These are phyloP conservation scores for Caerostris darwini DNA, from an alignment of 1,140 invertebrate genomes.

Conservation along the genomic window DNA sequence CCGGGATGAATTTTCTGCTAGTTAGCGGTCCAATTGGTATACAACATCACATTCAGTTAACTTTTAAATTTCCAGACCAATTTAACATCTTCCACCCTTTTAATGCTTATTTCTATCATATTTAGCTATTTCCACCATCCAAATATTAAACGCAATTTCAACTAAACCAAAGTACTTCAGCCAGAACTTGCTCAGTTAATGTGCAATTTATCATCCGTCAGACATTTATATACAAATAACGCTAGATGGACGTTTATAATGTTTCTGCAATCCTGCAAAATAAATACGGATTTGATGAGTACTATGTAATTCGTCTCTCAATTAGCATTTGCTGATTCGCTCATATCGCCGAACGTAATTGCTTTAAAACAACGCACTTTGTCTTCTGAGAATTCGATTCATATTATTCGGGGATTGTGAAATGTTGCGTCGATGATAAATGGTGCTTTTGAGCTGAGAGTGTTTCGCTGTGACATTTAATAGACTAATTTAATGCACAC, in stretches of 20 bases:
- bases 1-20: too few species aligned
- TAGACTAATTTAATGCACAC: constrained; percentile 22
- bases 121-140: constrained; percentile 38
- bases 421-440: constrained; percentile 39
- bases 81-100: neutral
- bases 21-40: too few species aligned
- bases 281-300: constrained; percentile 50
- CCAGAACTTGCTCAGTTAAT: constrained; percentile 59
- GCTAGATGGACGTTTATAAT: neutral
- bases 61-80: neutral
- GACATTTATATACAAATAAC: constrained; percentile 44
- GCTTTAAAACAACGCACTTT: constrained; percentile 70
- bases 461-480: constrained; percentile 22
- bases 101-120: neutral
- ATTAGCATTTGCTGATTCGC: constrained; percentile 70
- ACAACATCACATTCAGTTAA: neutral
- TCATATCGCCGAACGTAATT: constrained; percentile 54
- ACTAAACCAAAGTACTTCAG: constrained; percentile 35
- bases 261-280: constrained; percentile 16
- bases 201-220: constrained; percentile 41
- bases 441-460: constrained; percentile 9
- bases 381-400: constrained; percentile 31
- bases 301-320: constrained; percentile 62
- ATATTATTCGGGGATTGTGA: constrained; percentile 45
- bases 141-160: constrained; percentile 50